These are phyloP conservation scores for Anableps anableps DNA, from an alignment of 2,797 vertebrate genomes.

Conservation along the genomic window DNA sequence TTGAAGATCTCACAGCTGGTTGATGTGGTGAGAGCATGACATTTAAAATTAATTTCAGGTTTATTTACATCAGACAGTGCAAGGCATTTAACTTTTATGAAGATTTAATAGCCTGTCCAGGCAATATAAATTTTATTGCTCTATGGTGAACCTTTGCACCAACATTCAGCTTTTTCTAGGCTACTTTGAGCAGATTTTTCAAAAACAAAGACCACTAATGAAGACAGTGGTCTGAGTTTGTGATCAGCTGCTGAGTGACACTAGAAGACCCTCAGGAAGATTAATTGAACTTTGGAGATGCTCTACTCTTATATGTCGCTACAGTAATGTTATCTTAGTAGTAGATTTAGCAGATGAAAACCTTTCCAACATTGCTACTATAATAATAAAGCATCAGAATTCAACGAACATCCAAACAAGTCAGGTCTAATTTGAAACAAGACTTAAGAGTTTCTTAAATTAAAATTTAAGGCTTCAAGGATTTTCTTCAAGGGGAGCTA, in stretches of 20 bases:
- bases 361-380: not conserved
- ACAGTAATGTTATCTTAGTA: not conserved
- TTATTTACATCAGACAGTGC: not conserved
- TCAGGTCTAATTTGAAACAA: not conserved
- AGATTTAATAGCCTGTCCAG: not conserved
- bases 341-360: not conserved
- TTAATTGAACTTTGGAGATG: not conserved
- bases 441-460: not conserved
- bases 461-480: not conserved
- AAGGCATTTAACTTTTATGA: not conserved
- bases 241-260: not conserved
- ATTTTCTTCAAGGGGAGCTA: not conserved
- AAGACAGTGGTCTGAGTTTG: not conserved
- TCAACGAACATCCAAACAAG: not conserved
- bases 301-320: not conserved
- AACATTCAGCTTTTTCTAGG: not conserved
- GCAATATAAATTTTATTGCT: not conserved
- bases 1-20: slow-evolving; percentile 97
- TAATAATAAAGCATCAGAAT: not conserved
- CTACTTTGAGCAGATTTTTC: not conserved
- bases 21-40: slow-evolving; percentile 89
- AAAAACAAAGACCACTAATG: not conserved
- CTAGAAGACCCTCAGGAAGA: not conserved
- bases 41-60: not conserved
- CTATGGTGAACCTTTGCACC: not conserved